A percentile compares a stretch with the other conserved stretches of the same genome.
These are phyloP conservation scores for Fragum sueziense DNA, from an alignment of 2,888 invertebrate genomes.

Conservation along the genomic window DNA sequence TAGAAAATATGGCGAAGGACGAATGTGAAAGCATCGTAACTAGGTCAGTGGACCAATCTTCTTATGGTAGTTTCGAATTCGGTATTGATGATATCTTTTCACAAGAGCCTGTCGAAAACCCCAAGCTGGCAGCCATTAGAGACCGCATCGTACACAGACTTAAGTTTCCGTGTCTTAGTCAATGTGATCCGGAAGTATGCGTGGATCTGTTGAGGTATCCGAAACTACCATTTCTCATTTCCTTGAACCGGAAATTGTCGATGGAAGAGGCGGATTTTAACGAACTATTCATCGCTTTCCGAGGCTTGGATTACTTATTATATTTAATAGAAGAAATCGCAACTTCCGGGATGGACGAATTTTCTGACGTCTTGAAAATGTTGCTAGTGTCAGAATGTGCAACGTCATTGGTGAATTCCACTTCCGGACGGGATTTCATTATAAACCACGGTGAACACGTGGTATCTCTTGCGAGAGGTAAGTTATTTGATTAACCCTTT, in stretches of 20 bases:
- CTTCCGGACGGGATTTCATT: constrained; percentile 48
- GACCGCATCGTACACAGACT: constrained; percentile 40
- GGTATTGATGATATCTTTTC: constrained; percentile 41
- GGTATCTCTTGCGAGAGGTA: constrained; percentile 50
- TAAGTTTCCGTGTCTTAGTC: constrained; percentile 32
- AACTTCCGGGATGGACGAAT: constrained; percentile 22
- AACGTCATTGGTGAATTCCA: constrained; percentile 50
- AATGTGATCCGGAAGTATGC: constrained; percentile 41
- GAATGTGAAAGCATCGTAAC: not conserved
- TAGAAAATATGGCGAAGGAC: not conserved
- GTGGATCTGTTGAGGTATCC: constrained; percentile 42
- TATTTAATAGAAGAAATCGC: constrained; percentile 39
- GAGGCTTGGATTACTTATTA: constrained; percentile 47
- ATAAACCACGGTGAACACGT: constrained; percentile 44
- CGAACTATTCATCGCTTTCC: constrained; percentile 43
- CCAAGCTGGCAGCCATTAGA: constrained; percentile 44
- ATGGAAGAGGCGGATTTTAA: constrained; percentile 47
- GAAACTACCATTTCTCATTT: constrained; percentile 46
- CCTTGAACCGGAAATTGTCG: constrained; percentile 39
- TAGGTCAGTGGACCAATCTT: constrained; percentile 19
- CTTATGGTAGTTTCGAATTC: constrained; percentile 45
- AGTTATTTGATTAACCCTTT: too few relatives aligned
- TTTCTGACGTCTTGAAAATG: constrained; percentile 47
- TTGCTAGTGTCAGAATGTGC: constrained; percentile 49
- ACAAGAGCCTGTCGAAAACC: constrained; percentile 41